Conservation (phyloP, 1,140 invertebrate genomes). For the Sitophilus oryzae region DNA sequence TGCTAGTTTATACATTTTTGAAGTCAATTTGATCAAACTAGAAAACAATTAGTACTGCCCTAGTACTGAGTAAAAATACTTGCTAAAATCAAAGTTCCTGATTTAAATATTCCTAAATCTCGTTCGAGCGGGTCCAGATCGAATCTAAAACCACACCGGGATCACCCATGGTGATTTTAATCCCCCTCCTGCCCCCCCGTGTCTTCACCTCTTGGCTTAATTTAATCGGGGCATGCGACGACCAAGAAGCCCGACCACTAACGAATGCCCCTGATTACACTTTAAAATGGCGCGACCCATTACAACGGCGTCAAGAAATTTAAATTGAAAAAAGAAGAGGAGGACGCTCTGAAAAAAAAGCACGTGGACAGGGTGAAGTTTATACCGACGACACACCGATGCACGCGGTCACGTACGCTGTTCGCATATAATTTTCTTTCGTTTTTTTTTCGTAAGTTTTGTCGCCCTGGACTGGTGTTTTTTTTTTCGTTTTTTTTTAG, state of each 20-base stretch:
- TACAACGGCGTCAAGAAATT: conserved; percentile 7
- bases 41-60: too few relatives aligned
- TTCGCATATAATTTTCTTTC: conserved; percentile 5
- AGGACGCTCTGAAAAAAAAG: too few relatives aligned
- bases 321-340: conserved; percentile 8
- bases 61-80: too few relatives aligned
- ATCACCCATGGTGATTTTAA: too few relatives aligned
- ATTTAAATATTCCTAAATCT: too few relatives aligned
- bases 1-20: too few relatives aligned
- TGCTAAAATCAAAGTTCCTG: too few relatives aligned
- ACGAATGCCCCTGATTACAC: conserved; percentile 7
- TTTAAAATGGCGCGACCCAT: conserved; percentile 5
- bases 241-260: not conserved
- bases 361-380: not conserved
- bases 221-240: not conserved
- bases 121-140: too few relatives aligned
- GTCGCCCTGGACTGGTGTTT: not conserved
- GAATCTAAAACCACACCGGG: too few relatives aligned
- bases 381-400: conserved; percentile 1
- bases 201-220: not conserved
- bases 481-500: not conserved
- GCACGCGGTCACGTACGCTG: not conserved
- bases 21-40: too few relatives aligned
- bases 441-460: not conserved
- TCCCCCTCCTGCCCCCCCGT: not conserved